These are phyloP conservation scores for Sylvilagus bachmani DNA, from an alignment of 2,113 vertebrate genomes.

Conservation along the genomic window DNA sequence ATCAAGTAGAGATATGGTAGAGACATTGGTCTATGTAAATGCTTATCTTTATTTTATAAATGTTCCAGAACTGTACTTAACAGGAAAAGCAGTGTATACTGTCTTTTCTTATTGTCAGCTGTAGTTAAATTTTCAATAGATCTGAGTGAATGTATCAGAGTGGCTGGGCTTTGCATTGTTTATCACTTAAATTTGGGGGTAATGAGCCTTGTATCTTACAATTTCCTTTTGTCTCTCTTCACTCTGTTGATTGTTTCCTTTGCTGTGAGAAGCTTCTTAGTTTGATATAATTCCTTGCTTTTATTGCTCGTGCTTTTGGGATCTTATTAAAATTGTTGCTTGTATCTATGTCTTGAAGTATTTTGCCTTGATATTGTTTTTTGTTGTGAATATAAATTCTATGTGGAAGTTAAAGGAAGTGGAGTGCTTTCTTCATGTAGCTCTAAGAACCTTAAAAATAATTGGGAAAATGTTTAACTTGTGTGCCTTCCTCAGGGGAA, in stretches of 20 bases:
- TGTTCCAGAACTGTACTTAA: background rate
- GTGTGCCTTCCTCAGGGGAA: background rate
- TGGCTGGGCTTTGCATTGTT: background rate
- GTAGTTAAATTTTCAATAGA: background rate
- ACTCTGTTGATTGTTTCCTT: no score
- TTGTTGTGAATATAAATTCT: background rate
- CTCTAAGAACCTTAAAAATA: background rate
- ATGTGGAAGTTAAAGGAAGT: slow-evolving; percentile 16
- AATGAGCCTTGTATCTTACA: background rate
- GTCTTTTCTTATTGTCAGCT: slow-evolving; percentile 16
- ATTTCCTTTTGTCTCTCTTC: background rate
- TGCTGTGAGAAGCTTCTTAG: no score
- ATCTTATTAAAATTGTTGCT: no score
- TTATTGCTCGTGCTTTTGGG: no score
- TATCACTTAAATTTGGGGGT: background rate
- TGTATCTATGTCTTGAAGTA: no score
- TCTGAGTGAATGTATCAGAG: background rate
- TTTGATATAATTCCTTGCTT: no score
- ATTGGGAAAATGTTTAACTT: background rate
- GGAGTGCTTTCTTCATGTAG: background rate
- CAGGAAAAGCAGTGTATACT: background rate
- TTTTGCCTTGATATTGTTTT: no score
- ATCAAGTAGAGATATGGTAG: background rate
- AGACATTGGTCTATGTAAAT: slow-evolving; percentile 16
- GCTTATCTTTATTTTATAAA: slow-evolving; percentile 7